phyloP scores from a whole-genome alignment of 2,888 invertebrate genomes.

The Conomelus anceps region DNA sequence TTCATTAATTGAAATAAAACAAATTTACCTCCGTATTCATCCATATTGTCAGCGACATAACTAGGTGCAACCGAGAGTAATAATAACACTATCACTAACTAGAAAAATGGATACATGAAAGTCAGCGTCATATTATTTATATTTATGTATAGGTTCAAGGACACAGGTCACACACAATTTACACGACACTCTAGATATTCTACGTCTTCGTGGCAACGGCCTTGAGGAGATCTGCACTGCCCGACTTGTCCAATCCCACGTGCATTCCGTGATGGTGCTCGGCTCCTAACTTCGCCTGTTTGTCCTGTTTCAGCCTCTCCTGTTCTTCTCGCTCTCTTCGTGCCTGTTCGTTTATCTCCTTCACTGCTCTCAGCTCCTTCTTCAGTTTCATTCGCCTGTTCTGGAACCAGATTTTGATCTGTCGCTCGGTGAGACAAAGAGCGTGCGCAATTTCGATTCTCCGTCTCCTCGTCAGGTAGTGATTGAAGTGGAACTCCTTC shows the following conservation, averaged over 20 bases:
- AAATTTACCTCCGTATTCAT: background rate
- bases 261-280: slow-evolving; percentile 48
- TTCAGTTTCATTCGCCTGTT: slow-evolving; percentile 48
- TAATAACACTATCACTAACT: background rate
- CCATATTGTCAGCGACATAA: background rate
- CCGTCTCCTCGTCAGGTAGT: slow-evolving; percentile 90
- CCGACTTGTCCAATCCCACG: slow-evolving; percentile 57
- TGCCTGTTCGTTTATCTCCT: slow-evolving; percentile 92
- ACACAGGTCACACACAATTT: background rate
- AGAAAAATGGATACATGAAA: background rate
- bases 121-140: background rate
- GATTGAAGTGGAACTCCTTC: slow-evolving; percentile 98
- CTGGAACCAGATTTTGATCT: slow-evolving; percentile 97
- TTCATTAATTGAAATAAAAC: no score
- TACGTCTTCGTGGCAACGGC: slow-evolving; percentile 45
- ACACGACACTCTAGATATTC: slow-evolving; percentile 6
- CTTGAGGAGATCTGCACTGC: slow-evolving; percentile 63
- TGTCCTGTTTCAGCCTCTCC: slow-evolving; percentile 81
- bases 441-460: slow-evolving; percentile 97
- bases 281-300: slow-evolving; percentile 66
- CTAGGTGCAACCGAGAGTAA: background rate
- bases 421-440: slow-evolving; percentile 89
- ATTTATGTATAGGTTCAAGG: background rate
- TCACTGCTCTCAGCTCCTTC: slow-evolving; percentile 46
- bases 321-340: slow-evolving; percentile 85